Evolutionary conservation across 2,888 invertebrate genomes (phyloP).

Genomic region (Acanthoscelides obtectus): DNA sequence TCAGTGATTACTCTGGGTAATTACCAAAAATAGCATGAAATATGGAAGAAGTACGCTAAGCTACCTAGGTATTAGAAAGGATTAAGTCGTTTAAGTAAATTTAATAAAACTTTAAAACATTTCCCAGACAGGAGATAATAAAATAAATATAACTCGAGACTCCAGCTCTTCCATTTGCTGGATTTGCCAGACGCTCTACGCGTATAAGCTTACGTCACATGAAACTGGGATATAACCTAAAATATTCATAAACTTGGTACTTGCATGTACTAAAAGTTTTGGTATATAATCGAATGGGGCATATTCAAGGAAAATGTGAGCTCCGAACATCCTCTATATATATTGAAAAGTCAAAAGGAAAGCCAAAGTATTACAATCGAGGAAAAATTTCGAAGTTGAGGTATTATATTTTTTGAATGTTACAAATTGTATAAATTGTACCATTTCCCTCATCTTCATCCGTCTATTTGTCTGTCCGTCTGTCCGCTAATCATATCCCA

Average conservation of each 20-base stretch:
- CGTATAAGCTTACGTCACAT: background rate
- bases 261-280: background rate
- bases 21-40: background rate
- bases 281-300: background rate
- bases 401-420: no score
- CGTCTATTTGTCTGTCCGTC: no score
- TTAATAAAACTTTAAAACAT: background rate
- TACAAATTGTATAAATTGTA: no score
- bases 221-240: background rate
- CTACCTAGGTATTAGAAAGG: background rate
- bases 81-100: background rate
- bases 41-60: background rate
- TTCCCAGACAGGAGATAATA: background rate
- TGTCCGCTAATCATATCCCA: no score
- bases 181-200: background rate
- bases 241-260: background rate
- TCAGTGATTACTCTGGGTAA: background rate
- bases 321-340: background rate
- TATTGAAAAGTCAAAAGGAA: no score
- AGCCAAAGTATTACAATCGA: no score
- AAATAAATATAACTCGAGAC: background rate
- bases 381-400: no score
- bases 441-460: no score
- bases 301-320: background rate
- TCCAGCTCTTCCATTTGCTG: background rate